Conservation (phyloP, 1,140 invertebrate genomes). For the Macrocentrus cingulum region DNA sequence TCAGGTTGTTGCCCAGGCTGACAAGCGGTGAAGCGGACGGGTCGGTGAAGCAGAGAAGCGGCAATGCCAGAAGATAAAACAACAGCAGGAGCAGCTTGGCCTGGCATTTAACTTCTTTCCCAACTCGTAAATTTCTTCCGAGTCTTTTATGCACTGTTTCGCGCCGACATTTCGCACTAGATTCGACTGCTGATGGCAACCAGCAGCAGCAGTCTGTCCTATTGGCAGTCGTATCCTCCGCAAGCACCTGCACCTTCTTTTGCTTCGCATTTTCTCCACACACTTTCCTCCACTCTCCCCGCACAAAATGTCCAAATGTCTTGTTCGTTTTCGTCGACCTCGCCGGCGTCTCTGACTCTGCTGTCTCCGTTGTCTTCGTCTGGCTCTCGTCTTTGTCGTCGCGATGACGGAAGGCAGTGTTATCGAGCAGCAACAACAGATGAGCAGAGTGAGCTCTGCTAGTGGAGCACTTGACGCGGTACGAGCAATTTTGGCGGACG, state of each 20-base stretch:
- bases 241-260: constrained; percentile 5
- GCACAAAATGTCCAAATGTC: constrained; percentile 13
- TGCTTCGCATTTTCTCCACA: too few relatives aligned
- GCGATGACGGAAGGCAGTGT: constrained; percentile 43
- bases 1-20: constrained; percentile 27
- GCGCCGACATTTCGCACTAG: too few relatives aligned
- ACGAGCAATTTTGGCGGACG: too few relatives aligned
- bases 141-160: not conserved
- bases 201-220: constrained; percentile 9
- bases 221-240: constrained; percentile 2
- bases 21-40: constrained; percentile 34
- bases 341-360: constrained; percentile 16
- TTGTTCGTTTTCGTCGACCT: constrained; percentile 29
- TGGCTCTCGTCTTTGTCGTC: constrained; percentile 25
- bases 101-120: too few relatives aligned
- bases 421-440: constrained; percentile 35
- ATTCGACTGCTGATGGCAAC: too few relatives aligned
- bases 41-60: constrained; percentile 45
- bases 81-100: constrained; percentile 37
- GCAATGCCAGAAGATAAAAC: constrained; percentile 47
- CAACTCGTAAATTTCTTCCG: constrained; percentile 16
- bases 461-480: too few relatives aligned
- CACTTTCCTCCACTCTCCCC: too few relatives aligned
- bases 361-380: constrained; percentile 24
- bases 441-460: constrained; percentile 27